These are phyloP conservation scores for Oreamnos americanus DNA, from an alignment of 2,113 vertebrate species.

Conservation along the genomic window DNA sequence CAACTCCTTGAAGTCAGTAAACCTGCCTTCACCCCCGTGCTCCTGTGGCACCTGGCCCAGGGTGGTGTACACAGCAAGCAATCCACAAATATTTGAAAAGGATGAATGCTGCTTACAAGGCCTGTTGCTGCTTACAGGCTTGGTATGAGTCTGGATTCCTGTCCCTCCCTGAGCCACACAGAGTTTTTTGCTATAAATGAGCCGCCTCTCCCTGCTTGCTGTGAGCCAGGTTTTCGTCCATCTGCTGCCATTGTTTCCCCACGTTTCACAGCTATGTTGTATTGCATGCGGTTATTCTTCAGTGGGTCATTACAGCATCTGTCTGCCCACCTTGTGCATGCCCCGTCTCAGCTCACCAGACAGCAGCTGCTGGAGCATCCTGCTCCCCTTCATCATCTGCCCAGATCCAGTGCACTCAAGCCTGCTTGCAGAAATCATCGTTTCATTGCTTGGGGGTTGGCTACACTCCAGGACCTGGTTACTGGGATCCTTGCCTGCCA, in stretches of 20 bases:
- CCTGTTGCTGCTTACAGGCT: slow-evolving; percentile 30
- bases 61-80: neutral
- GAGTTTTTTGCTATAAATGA: slow-evolving; percentile 65
- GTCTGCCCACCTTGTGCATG: slow-evolving; percentile 67
- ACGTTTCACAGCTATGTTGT: slow-evolving; percentile 41
- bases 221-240: slow-evolving; percentile 51
- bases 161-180: neutral
- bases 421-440: slow-evolving; percentile 46
- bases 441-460: slow-evolving; percentile 40
- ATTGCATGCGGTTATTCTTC: slow-evolving; percentile 47
- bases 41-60: neutral
- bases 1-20: neutral
- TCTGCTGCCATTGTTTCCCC: slow-evolving; percentile 65
- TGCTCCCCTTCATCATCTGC: slow-evolving; percentile 53
- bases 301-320: slow-evolving; percentile 68
- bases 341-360: slow-evolving; percentile 46
- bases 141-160: neutral
- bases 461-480: slow-evolving; percentile 45
- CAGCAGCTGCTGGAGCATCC: slow-evolving; percentile 65
- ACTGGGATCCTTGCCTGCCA: neutral
- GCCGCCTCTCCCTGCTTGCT: slow-evolving; percentile 31
- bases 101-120: neutral
- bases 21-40: neutral
- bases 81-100: neutral
- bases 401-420: slow-evolving; percentile 22